These are phyloP conservation scores for Nephrotoma flavescens DNA, from an alignment of 2,888 invertebrate species.

Conservation along the genomic window DNA sequence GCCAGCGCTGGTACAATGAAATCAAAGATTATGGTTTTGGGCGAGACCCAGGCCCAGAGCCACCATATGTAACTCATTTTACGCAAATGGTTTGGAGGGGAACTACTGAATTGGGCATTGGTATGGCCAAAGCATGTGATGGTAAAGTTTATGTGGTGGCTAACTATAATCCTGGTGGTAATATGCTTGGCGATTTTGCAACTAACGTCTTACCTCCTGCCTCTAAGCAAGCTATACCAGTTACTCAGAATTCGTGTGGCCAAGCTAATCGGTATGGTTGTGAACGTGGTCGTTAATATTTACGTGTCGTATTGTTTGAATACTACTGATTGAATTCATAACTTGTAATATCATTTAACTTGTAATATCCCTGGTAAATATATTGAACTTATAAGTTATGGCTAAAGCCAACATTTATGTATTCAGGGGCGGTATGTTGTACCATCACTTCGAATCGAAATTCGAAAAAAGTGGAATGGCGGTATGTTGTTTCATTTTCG, in stretches of 20 bases:
- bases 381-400: no score
- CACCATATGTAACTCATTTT: conserved; percentile 46
- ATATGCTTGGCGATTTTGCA: background rate
- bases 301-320: no score
- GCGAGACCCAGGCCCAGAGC: background rate
- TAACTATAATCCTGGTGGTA: conserved; percentile 49
- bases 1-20: background rate
- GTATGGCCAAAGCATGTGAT: conserved; percentile 45
- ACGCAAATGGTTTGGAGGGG: conserved; percentile 69
- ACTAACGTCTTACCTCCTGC: background rate
- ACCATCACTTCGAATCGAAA: no score
- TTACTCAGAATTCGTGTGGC: background rate
- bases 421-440: no score
- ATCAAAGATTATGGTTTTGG: background rate
- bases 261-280: background rate
- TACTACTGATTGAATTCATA: no score
- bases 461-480: no score
- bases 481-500: no score
- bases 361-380: no score
- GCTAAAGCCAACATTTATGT: no score
- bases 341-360: no score
- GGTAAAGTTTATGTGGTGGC: conserved; percentile 74
- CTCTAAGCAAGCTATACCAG: background rate
- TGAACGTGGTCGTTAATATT: background rate
- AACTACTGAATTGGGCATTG: conserved; percentile 59